These are phyloP conservation scores for Otocyon megalotis DNA, from an alignment of 2,113 vertebrate genomes.

Conservation along the genomic window DNA sequence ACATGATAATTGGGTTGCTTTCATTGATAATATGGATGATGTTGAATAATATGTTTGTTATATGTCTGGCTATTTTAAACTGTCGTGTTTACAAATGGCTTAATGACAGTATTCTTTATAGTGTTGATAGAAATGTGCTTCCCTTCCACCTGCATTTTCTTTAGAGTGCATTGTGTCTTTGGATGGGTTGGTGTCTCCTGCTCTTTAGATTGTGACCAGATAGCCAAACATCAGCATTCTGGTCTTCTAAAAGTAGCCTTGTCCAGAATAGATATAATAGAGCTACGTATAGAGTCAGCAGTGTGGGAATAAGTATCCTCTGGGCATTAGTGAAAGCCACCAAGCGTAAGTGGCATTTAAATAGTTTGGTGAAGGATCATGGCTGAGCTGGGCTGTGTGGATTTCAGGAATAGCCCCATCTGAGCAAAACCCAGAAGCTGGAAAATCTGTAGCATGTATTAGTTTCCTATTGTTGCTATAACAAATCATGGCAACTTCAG, in stretches of 20 bases:
- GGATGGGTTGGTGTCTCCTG: background rate
- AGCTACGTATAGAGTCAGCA: background rate
- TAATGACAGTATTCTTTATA: background rate
- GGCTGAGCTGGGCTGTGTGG: background rate
- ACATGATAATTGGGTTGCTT: constrained; percentile 64
- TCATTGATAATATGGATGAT: constrained; percentile 41
- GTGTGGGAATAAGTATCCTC: background rate
- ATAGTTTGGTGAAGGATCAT: background rate
- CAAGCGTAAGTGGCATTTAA: background rate
- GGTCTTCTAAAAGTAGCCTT: constrained; percentile 2
- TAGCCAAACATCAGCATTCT: background rate
- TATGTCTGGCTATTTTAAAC: constrained; percentile 31
- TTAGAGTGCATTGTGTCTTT: background rate
- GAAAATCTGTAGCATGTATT: background rate
- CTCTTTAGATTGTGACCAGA: background rate
- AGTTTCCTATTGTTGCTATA: background rate
- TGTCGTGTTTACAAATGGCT: background rate
- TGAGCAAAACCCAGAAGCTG: background rate
- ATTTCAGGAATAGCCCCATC: background rate
- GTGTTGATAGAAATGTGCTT: too few relatives aligned
- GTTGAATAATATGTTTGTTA: constrained; percentile 53
- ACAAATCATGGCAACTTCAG: background rate
- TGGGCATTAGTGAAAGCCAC: background rate
- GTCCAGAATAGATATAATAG: background rate
- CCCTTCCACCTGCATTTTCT: background rate